phyloP scores from a whole-genome alignment of 2,888 invertebrate genomes.

The Odontothrips loti region DNA sequence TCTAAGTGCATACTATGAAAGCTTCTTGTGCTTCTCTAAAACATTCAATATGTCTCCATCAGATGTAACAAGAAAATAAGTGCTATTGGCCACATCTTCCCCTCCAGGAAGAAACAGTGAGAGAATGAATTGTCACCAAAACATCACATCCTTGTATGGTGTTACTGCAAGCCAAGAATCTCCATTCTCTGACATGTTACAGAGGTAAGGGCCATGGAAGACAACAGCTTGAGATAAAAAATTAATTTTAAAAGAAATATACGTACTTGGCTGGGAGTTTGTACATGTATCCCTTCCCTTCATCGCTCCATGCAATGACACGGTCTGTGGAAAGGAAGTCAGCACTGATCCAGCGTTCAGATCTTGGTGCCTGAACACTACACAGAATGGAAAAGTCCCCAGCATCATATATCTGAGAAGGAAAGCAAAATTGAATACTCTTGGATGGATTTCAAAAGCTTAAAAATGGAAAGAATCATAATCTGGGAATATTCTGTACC shows the following conservation, averaged over 20 bases:
- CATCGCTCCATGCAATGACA: conserved; percentile 92
- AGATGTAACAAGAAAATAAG: too few relatives aligned
- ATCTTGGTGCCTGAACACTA: conserved; percentile 81
- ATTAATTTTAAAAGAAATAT: conserved; percentile 29
- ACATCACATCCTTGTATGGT: too few relatives aligned
- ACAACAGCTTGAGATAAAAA: too few relatives aligned
- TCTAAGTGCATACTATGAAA: conserved; percentile 13
- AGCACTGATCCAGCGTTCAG: conserved; percentile 93
- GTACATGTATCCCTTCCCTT: conserved; percentile 93
- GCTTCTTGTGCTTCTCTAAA: conserved; percentile 7
- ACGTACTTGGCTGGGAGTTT: conserved; percentile 92
- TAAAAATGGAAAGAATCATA: conserved; percentile 9
- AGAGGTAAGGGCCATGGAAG: too few relatives aligned
- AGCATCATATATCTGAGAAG: conserved; percentile 64
- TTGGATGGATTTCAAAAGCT: conserved; percentile 15
- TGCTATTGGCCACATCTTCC: too few relatives aligned
- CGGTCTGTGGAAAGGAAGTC: conserved; percentile 89
- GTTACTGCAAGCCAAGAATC: too few relatives aligned
- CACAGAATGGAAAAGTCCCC: conserved; percentile 95
- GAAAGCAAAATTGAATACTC: conserved; percentile 36
- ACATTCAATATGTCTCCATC: background rate
- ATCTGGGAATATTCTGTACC: conserved; percentile 38
- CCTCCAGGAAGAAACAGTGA: too few relatives aligned
- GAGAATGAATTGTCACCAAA: too few relatives aligned
- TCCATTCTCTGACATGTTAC: too few relatives aligned